Percentiles rank a stretch among this genome's conserved stretches.
These are phyloP conservation scores for Pemphigus obesinymphae DNA, from an alignment of 1,140 invertebrate genomes.

Conservation along the genomic window DNA sequence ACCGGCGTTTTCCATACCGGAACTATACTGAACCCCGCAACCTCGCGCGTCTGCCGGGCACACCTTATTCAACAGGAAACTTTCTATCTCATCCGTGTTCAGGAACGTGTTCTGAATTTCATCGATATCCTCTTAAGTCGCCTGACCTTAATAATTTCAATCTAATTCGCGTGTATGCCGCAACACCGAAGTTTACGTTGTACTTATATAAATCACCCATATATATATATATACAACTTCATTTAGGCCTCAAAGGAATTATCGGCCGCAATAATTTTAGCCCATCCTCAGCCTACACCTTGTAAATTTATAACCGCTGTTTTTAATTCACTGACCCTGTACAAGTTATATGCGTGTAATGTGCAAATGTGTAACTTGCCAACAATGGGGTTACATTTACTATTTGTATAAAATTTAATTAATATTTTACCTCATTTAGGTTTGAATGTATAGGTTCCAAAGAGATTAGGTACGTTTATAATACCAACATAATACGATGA, in stretches of 20 bases:
- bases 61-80: slow-evolving; percentile 33
- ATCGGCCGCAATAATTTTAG: not conserved
- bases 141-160: slow-evolving; percentile 35
- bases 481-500: no score
- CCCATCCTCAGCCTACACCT: not conserved
- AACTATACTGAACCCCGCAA: not conserved
- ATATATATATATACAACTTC: no score
- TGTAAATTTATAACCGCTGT: not conserved
- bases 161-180: not conserved
- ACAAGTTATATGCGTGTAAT: no score
- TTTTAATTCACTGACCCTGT: not conserved
- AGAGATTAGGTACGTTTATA: no score
- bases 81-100: slow-evolving; percentile 18
- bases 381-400: no score
- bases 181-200: not conserved
- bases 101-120: slow-evolving; percentile 25
- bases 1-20: slow-evolving; percentile 14
- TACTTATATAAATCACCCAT: not conserved
- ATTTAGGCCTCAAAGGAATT: not conserved
- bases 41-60: not conserved
- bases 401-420: no score
- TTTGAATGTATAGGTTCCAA: no score
- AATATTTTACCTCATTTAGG: no score
- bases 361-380: no score
- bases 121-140: slow-evolving; percentile 17